phyloP scores from a whole-genome alignment of 2,797 vertebrate genomes.

The Fratercula arctica region DNA sequence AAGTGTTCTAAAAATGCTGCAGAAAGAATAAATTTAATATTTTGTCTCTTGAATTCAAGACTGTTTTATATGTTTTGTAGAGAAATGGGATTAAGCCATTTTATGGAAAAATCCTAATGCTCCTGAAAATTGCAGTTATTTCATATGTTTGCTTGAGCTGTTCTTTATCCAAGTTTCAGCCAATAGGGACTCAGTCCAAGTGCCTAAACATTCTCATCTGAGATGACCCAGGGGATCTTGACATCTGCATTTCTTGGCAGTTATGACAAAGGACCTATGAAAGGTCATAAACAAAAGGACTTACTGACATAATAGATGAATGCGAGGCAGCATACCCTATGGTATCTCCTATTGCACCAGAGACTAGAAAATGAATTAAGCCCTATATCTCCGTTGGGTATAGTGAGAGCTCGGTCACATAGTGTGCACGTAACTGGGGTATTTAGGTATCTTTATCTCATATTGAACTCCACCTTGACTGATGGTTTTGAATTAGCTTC shows the following conservation, averaged over 20 bases:
- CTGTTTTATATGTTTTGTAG: neutral
- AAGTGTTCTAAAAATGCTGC: neutral
- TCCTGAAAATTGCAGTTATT: neutral
- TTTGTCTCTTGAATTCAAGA: neutral
- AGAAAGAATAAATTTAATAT: neutral
- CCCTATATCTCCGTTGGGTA: accelerated
- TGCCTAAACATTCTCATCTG: neutral
- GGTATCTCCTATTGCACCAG: accelerated
- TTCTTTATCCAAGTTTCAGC: neutral
- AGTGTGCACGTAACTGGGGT: neutral
- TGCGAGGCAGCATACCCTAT: neutral
- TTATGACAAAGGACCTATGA: neutral
- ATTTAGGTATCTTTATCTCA: neutral
- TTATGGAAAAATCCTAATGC: neutral
- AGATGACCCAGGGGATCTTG: neutral
- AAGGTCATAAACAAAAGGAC: neutral
- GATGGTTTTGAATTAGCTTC: neutral
- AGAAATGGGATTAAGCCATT: accelerated
- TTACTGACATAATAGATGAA: neutral
- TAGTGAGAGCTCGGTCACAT: neutral
- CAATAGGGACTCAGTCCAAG: neutral
- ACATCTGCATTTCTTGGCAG: neutral
- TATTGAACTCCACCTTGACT: neutral
- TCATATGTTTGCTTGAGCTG: neutral
- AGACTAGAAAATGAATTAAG: neutral